Percentiles rank a stretch among this genome's conserved stretches.
Evolutionary conservation across 2,888 invertebrate genomes (phyloP).

Genomic region (Diogma glabrata): DNA sequence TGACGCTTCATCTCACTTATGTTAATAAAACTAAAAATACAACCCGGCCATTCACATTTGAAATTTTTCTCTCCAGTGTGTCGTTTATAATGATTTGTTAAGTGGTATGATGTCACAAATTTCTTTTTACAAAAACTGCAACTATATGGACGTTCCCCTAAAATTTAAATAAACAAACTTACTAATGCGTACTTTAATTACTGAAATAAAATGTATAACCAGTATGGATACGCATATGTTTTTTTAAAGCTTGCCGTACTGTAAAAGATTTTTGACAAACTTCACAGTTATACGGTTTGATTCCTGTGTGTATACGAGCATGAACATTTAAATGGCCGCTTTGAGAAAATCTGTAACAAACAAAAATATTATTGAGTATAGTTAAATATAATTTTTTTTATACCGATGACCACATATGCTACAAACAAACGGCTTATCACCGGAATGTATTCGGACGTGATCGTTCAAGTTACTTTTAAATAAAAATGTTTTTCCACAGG

Average conservation of each 20-base stretch:
- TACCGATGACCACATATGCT: slow-evolving; percentile 16
- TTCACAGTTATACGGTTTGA: slow-evolving; percentile 16
- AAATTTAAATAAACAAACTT: background rate
- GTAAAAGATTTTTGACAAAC: slow-evolving; percentile 13
- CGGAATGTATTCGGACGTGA: slow-evolving; percentile 18
- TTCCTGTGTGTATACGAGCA: slow-evolving; percentile 16
- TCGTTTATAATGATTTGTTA: slow-evolving; percentile 17
- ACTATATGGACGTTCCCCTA: slow-evolving; percentile 17
- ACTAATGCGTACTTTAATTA: too few relatives aligned
- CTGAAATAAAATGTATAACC: background rate
- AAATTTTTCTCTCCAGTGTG: slow-evolving; percentile 16
- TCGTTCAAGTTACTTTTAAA: slow-evolving; percentile 14
- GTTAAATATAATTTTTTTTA: too few relatives aligned
- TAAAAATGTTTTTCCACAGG: slow-evolving; percentile 17
- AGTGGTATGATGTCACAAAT: slow-evolving; percentile 17
- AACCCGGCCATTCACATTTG: slow-evolving; percentile 15
- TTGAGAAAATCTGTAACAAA: slow-evolving; percentile 15
- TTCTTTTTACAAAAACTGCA: slow-evolving; percentile 15
- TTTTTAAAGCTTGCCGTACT: slow-evolving; percentile 16
- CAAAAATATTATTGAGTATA: too few relatives aligned
- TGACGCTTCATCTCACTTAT: slow-evolving; percentile 17
- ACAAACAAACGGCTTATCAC: slow-evolving; percentile 17
- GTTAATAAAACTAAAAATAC: slow-evolving; percentile 13
- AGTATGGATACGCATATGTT: slow-evolving; percentile 17
- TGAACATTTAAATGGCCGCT: slow-evolving; percentile 16